These are phyloP conservation scores for Propithecus perrieri DNA, from an alignment of 2,797 vertebrate species.

Conservation along the genomic window DNA sequence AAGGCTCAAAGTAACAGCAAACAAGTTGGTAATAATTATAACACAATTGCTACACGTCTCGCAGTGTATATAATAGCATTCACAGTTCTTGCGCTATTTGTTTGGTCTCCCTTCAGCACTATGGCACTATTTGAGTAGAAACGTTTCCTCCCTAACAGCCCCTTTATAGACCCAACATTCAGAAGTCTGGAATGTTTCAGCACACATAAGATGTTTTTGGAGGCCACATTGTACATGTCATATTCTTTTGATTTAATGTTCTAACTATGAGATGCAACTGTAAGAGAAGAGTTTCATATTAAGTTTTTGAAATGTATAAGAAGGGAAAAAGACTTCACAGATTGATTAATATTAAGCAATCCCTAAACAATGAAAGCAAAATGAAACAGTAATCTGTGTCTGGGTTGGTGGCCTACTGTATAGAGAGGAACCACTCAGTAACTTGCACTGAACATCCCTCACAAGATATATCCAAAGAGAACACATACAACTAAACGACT, in stretches of 20 bases:
- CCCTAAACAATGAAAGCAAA: constrained; percentile 7
- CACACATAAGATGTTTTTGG: not conserved
- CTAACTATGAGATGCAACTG: not conserved
- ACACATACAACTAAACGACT: not conserved
- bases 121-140: not conserved
- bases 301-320: too few relatives aligned
- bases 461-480: not conserved
- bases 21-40: constrained; percentile 27
- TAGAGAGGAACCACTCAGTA: not conserved
- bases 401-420: not conserved
- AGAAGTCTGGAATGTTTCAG: not conserved
- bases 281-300: constrained; percentile 18
- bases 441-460: not conserved
- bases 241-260: constrained; percentile 40
- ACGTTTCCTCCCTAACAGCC: not conserved
- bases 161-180: not conserved
- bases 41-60: constrained; percentile 10
- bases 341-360: constrained; percentile 14
- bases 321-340: not conserved
- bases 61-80: not conserved
- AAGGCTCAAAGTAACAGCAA: constrained; percentile 26
- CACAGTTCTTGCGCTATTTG: not conserved
- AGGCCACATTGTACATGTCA: not conserved
- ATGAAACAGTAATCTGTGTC: not conserved
- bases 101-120: not conserved